A percentile compares a stretch with the other conserved stretches of the same genome.
phyloP scores from a whole-genome alignment of 2,888 invertebrate genomes.

The Cerastoderma edule region DNA sequence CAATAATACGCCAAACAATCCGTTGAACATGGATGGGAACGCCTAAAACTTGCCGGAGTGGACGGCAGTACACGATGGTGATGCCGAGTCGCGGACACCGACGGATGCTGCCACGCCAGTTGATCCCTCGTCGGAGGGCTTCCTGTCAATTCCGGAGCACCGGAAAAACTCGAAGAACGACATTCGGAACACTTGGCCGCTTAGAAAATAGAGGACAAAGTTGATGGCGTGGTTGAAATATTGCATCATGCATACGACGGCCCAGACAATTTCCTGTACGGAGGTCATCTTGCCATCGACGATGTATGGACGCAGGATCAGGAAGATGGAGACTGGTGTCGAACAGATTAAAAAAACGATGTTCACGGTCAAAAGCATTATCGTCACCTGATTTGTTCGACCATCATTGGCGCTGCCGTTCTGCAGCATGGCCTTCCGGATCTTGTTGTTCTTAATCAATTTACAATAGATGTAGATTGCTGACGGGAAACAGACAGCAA shows the following conservation, averaged over 20 bases:
- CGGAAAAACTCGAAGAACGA: slow-evolving; percentile 6
- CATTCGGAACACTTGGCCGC: slow-evolving; percentile 12
- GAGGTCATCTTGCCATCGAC: neutral
- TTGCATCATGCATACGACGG: slow-evolving; percentile 11
- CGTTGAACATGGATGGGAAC: too few relatives aligned
- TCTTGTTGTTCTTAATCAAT: neutral
- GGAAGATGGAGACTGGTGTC: slow-evolving; percentile 2
- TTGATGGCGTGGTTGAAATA: slow-evolving; percentile 12
- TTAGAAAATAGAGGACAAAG: slow-evolving; percentile 22
- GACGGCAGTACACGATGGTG: too few relatives aligned
- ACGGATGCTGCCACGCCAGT: too few relatives aligned
- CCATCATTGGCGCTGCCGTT: neutral
- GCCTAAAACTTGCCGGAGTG: too few relatives aligned
- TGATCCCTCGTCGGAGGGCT: too few relatives aligned
- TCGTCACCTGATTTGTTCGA: slow-evolving; percentile 1
- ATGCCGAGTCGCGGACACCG: too few relatives aligned
- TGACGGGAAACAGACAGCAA: neutral
- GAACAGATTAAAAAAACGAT: neutral
- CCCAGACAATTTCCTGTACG: slow-evolving; percentile 18
- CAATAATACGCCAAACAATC: too few relatives aligned
- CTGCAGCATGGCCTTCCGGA: neutral
- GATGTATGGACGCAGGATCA: neutral
- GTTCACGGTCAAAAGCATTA: slow-evolving; percentile 11
- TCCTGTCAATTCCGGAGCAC: too few relatives aligned
- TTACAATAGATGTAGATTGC: slow-evolving; percentile 8